Conservation (phyloP, 2,113 vertebrate species). For the Zeus faber region DNA sequence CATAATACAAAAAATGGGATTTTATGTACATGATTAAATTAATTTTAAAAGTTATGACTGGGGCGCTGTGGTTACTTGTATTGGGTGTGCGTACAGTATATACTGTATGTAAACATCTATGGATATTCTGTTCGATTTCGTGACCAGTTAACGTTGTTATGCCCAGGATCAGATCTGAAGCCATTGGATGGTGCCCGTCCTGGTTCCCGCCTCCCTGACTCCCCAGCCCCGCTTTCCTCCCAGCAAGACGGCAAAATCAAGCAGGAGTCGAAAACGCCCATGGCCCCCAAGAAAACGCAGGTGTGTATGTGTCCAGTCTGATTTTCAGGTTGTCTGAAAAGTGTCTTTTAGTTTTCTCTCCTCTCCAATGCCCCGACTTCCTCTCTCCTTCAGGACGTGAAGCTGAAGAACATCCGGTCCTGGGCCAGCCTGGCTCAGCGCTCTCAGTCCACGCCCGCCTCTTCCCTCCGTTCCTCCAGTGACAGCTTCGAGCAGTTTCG, state of each 20-base stretch:
- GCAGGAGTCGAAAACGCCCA: constrained; percentile 84
- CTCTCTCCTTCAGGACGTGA: constrained; percentile 38
- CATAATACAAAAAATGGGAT: too few relatives aligned
- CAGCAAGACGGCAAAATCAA: constrained; percentile 82
- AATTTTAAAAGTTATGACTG: too few relatives aligned
- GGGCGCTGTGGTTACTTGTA: too few relatives aligned
- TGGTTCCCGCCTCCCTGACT: constrained; percentile 76
- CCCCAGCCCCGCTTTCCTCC: constrained; percentile 64
- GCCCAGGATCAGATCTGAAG: constrained; percentile 81
- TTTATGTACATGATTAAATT: too few relatives aligned
- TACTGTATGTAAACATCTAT: too few relatives aligned
- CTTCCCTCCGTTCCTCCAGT: constrained; percentile 84
- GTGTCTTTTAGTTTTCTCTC: neutral
- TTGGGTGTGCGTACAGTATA: too few relatives aligned
- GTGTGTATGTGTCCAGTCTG: constrained; percentile 25
- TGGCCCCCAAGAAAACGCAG: constrained; percentile 84
- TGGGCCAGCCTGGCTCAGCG: constrained; percentile 91
- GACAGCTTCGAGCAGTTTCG: constrained; percentile 92
- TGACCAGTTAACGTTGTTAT: neutral
- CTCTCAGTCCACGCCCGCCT: constrained; percentile 80
- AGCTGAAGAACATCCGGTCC: constrained; percentile 89
- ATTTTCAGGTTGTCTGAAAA: too few relatives aligned
- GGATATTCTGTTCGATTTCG: neutral
- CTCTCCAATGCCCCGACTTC: neutral
- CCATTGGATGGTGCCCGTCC: constrained; percentile 76